Evolutionary conservation across 2,113 vertebrate genomes (phyloP).

Genomic region (Trachemys scripta): DNA sequence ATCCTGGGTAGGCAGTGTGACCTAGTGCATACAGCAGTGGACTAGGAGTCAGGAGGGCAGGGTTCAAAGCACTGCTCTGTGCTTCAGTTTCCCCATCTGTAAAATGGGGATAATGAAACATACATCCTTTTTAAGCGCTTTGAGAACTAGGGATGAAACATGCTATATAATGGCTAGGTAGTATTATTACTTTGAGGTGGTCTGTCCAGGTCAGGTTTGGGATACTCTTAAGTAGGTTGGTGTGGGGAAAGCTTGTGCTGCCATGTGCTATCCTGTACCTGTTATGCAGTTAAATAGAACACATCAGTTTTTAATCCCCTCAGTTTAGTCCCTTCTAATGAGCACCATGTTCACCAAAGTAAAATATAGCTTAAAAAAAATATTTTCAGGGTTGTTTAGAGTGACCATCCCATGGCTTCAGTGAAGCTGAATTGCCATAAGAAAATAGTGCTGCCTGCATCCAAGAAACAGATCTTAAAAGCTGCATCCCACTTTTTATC

Average conservation of each 20-base stretch:
- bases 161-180: constrained; percentile 60
- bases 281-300: neutral
- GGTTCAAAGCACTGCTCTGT: neutral
- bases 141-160: constrained; percentile 68
- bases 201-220: constrained; percentile 56
- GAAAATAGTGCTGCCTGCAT: neutral
- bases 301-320: neutral
- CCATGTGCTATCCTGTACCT: neutral
- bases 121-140: constrained; percentile 63
- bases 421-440: neutral
- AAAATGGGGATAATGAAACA: constrained; percentile 72
- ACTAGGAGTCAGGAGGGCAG: neutral
- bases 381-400: neutral
- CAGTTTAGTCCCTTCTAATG: neutral
- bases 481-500: neutral
- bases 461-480: neutral
- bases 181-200: constrained; percentile 54
- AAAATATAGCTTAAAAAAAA: neutral
- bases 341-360: neutral
- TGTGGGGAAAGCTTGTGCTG: constrained; percentile 10
- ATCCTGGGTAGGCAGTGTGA: neutral
- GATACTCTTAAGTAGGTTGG: constrained; percentile 38
- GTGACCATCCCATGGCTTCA: neutral
- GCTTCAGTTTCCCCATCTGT: constrained; percentile 47
- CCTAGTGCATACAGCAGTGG: neutral